phyloP scores from a whole-genome alignment of 2,797 vertebrate species.

The Vultur gryphus region DNA sequence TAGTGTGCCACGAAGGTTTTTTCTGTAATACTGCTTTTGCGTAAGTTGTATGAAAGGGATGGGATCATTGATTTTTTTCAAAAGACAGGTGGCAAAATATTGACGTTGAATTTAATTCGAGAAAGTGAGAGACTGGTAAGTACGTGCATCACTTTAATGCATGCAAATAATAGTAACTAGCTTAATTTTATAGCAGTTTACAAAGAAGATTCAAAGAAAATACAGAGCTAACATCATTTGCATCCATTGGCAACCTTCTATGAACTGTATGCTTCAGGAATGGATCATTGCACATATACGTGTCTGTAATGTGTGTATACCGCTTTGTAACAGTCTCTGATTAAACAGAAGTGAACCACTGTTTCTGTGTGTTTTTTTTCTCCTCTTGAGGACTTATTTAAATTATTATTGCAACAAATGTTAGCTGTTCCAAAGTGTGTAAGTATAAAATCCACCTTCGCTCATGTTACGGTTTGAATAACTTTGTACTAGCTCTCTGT shows the following conservation, averaged over 20 bases:
- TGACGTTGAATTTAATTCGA: slow-evolving; percentile 41
- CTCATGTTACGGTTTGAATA: background rate
- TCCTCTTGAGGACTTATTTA: background rate
- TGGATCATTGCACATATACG: background rate
- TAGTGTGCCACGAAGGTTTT: background rate
- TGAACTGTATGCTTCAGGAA: background rate
- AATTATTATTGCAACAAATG: background rate
- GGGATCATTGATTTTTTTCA: background rate
- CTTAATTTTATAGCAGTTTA: slow-evolving; percentile 41
- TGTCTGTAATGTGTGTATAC: background rate
- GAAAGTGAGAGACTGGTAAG: slow-evolving; percentile 70
- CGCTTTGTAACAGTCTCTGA: slow-evolving; percentile 1
- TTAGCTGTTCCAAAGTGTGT: background rate
- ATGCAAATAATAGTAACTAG: slow-evolving; percentile 51
- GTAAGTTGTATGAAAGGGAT: background rate
- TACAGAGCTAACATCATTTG: background rate
- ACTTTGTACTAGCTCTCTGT: background rate
- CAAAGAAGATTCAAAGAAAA: slow-evolving; percentile 31
- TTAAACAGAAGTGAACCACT: slow-evolving; percentile 41
- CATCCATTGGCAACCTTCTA: background rate
- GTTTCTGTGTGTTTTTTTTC: background rate
- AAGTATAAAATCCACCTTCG: background rate
- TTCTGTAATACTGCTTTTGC: background rate
- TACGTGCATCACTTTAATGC: slow-evolving; percentile 68
- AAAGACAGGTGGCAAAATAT: slow-evolving; percentile 36